Evolutionary conservation across 2,797 vertebrate genomes (phyloP), one percentile per base, ranked within the genome.

Genomic region (Enteromius trimaculatus): DNA sequence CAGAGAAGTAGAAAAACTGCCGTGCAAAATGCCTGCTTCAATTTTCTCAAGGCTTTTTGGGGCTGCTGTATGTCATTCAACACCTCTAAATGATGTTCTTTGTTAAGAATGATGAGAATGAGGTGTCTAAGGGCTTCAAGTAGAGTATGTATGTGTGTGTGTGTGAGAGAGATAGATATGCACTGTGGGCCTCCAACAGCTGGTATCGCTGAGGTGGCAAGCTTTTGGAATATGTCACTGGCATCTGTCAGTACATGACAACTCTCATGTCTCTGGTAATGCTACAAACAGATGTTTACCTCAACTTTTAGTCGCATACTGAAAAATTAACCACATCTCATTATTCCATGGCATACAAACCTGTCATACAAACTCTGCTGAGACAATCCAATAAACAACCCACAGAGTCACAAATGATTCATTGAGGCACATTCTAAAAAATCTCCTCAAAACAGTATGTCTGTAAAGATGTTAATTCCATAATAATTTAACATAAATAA

Each of bases 41-140:
- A 74, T 85, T 88, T 85, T 66, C 72, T 91, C 93, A 94, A 94
- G 94, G 91, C 91, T 64, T 85, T 88, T 90, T 90, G 92, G 94
- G 92, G 88, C 92, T 90, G 88, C 85, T 88, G 84, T 82, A 90
- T 86, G 90, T 94, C 95, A 94, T 89, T 94, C 94, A 95, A 88
- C 94, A 94, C 91, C 88, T 94, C 91, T 92, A 90, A 92, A 92
- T 90, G 87, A 92, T 72, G 21, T 82, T 75, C 70, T 65, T 82
- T 75, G 69, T 74, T 62, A 49, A 81, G 79, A 81, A 72, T 81
- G 68, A 81, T 39, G 66, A 55, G 49, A 70, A 80, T 62, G 68
- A 80, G 79, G 53, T 77, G 62, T 31, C 65, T 69, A 11, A 76
- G 62, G 42, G 42, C 58, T 71, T 23, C 6, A 31, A 72, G 68